These are phyloP conservation scores for Nerophis ophidion DNA, from an alignment of 2,113 vertebrate genomes.

Conservation along the genomic window DNA sequence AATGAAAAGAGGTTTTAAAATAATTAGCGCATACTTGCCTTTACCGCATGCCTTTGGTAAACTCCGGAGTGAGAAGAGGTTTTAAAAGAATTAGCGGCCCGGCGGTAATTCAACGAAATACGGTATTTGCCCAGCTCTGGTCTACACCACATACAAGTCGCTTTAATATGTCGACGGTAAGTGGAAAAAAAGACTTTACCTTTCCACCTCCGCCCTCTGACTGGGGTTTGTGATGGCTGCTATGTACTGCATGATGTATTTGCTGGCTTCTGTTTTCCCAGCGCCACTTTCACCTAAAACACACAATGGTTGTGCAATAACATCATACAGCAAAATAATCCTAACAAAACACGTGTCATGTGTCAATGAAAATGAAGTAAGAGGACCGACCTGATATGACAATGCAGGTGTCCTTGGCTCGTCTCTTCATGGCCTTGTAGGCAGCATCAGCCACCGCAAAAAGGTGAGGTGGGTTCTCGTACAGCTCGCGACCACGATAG, in stretches of 20 bases:
- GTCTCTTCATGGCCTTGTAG: constrained; percentile 91
- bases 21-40: no score
- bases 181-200: constrained; percentile 62
- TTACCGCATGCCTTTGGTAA: no score
- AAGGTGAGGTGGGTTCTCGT: constrained; percentile 87
- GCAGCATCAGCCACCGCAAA: constrained; percentile 84
- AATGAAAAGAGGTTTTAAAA: no score
- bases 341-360: no score
- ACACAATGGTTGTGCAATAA: neutral
- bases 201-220: constrained; percentile 85
- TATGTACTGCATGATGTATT: constrained; percentile 94
- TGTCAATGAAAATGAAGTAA: neutral
- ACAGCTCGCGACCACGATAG: constrained; percentile 85
- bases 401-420: constrained; percentile 89
- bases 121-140: no score
- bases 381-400: constrained; percentile 85
- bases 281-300: constrained; percentile 86
- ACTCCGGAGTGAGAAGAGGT: no score
- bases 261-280: constrained; percentile 92
- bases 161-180: no score
- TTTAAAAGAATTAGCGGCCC: no score
- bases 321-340: neutral
- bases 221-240: constrained; percentile 88
- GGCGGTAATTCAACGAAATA: no score
- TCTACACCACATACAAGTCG: neutral